Evolutionary conservation across 1,140 invertebrate species (phyloP).

Genomic region (Drosophila kurseongensis): DNA sequence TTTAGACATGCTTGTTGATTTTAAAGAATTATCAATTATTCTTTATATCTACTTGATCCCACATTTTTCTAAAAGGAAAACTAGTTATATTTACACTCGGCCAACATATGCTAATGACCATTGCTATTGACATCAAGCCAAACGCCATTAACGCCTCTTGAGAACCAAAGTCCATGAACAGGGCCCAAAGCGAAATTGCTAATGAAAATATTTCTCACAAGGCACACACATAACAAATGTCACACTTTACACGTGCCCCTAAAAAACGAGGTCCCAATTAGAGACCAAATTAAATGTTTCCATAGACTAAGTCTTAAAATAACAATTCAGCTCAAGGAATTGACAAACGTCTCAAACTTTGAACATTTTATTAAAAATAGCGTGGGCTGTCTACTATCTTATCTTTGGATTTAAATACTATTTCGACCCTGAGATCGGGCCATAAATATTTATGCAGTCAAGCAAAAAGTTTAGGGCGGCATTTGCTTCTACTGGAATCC

Average conservation of each 20-base stretch:
- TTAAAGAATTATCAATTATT: neutral
- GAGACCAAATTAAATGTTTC: conserved; percentile 7
- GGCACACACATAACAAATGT: conserved; percentile 31
- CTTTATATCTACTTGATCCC: conserved; percentile 1
- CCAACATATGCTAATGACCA: conserved; percentile 27
- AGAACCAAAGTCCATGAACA: conserved; percentile 26
- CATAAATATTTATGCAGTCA: conserved; percentile 27
- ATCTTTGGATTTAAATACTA: conserved; percentile 27
- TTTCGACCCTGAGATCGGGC: conserved; percentile 14
- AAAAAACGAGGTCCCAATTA: conserved; percentile 31
- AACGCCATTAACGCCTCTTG: conserved; percentile 35
- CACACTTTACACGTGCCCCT: conserved; percentile 17
- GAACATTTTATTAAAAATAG: conserved; percentile 1
- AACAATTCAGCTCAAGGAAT: neutral
- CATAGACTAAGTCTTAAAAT: conserved; percentile 7
- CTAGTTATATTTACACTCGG: conserved; percentile 22
- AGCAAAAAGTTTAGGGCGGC: conserved; percentile 17
- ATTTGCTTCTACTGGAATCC: conserved; percentile 20
- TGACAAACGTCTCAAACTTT: neutral
- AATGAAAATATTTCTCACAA: conserved; percentile 40
- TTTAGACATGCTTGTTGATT: too few species aligned
- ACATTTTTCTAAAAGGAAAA: conserved; percentile 3
- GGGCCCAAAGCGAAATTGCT: conserved; percentile 12
- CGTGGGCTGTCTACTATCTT: conserved; percentile 25
- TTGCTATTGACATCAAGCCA: conserved; percentile 11